phyloP scores from a whole-genome alignment of 2,113 vertebrate species.

The Pterocles orientalis region DNA sequence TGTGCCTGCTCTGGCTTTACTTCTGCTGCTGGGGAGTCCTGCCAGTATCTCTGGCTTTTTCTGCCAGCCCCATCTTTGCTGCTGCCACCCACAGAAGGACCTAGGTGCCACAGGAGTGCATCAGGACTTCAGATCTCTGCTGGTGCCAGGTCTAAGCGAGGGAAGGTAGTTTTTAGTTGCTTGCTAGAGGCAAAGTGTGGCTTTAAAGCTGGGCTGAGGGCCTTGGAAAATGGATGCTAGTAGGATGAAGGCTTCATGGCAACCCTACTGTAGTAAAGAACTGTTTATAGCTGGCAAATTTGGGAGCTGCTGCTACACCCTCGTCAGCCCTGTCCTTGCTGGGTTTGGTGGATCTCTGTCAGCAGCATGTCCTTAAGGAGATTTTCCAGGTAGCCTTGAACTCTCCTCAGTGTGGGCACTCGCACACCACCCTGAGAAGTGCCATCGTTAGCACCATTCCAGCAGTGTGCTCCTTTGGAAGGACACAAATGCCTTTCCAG shows the following conservation, averaged over 20 bases:
- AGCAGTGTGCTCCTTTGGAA: accelerated
- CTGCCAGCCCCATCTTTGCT: background rate
- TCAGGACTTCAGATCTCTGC: background rate
- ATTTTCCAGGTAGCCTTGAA: background rate
- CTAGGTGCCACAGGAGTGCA: accelerated
- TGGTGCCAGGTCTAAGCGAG: background rate
- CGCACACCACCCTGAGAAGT: accelerated
- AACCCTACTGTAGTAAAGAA: background rate
- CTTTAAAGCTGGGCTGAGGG: background rate
- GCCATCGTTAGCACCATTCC: background rate
- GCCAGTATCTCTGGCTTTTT: background rate
- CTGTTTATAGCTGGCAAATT: background rate
- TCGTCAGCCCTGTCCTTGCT: background rate
- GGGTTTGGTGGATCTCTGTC: background rate
- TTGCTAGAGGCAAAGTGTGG: background rate
- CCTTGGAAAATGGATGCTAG: background rate
- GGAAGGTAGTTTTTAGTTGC: background rate
- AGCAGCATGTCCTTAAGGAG: background rate
- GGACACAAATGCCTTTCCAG: background rate
- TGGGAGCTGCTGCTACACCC: background rate
- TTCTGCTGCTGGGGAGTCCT: background rate
- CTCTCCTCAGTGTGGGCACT: background rate
- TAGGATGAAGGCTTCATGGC: background rate
- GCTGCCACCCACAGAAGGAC: background rate
- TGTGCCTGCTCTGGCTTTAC: background rate